Conservation (phyloP, 2,113 vertebrate genomes). For the Menidia beryllina region DNA sequence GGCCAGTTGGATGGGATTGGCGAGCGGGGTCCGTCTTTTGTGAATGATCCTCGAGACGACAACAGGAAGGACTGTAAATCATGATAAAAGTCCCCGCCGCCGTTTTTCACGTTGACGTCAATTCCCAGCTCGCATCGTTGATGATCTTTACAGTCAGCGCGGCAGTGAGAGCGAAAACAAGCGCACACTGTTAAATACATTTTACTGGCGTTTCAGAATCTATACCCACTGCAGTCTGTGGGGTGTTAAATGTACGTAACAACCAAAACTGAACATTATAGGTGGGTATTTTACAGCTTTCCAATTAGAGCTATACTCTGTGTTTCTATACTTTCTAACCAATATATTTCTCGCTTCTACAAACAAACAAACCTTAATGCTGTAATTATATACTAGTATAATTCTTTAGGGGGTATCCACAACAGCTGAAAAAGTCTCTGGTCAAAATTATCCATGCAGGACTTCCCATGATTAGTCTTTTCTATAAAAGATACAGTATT, state of each 20-base stretch:
- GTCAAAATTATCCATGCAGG: too few species aligned
- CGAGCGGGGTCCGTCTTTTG: conserved; percentile 60
- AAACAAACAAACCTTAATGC: too few species aligned
- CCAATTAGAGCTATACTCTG: not conserved
- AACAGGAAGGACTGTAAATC: conserved; percentile 87
- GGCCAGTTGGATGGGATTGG: conserved; percentile 77
- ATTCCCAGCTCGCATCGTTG: conserved; percentile 58
- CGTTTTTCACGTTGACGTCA: conserved; percentile 62
- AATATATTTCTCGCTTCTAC: too few species aligned
- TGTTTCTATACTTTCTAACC: not conserved
- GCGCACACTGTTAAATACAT: conserved; percentile 58
- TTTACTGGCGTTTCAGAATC: conserved; percentile 39
- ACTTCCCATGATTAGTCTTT: too few species aligned
- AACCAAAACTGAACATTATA: not conserved
- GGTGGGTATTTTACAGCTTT: not conserved
- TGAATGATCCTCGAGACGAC: conserved; percentile 88
- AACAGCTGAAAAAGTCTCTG: too few species aligned
- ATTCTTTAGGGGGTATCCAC: not conserved
- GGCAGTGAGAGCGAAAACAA: conserved; percentile 53
- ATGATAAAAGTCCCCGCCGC: conserved; percentile 83
- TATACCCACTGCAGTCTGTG: conserved; percentile 46
- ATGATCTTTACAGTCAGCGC: conserved; percentile 71
- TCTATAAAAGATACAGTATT: too few species aligned
- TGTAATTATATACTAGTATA: too few species aligned
- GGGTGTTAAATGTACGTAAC: conserved; percentile 28